A percentile compares a stretch with the other conserved stretches of the same genome.
These are phyloP conservation scores for Drosophila pullipes DNA, from an alignment of 2,888 invertebrate genomes.

Conservation along the genomic window DNA sequence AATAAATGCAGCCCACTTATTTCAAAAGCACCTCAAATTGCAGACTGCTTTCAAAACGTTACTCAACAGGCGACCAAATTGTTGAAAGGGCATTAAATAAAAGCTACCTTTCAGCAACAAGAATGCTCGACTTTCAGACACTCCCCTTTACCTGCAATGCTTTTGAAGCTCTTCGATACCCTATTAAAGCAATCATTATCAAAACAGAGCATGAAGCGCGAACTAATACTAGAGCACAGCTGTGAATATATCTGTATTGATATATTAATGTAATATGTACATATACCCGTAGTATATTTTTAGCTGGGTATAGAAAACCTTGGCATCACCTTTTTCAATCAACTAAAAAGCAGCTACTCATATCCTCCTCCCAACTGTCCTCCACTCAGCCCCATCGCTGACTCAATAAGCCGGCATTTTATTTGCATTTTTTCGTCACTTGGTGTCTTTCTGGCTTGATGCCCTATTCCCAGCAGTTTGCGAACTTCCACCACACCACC, in stretches of 20 bases:
- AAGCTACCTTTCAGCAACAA: neutral
- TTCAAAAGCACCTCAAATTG: constrained; percentile 16
- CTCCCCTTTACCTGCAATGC: neutral
- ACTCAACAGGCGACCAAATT: constrained; percentile 13
- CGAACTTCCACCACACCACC: neutral
- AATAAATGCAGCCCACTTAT: constrained; percentile 30
- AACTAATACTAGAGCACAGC: neutral
- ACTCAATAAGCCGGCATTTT: constrained; percentile 79
- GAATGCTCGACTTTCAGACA: neutral
- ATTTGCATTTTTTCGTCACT: constrained; percentile 78
- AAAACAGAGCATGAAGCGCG: neutral
- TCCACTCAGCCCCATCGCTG: constrained; percentile 33
- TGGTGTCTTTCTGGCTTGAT: constrained; percentile 55
- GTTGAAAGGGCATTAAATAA: constrained; percentile 17
- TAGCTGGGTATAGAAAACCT: constrained; percentile 34
- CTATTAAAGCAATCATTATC: neutral
- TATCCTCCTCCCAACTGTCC: constrained; percentile 20
- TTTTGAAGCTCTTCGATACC: neutral
- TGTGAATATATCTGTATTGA: neutral
- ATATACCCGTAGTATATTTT: constrained; percentile 6
- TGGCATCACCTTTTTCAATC: constrained; percentile 75
- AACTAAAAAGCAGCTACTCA: constrained; percentile 64
- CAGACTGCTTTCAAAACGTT: constrained; percentile 22
- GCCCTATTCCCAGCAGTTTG: constrained; percentile 43
- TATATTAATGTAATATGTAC: neutral